A percentile compares a stretch with the other conserved stretches of the same genome.
Conservation (phyloP, 1,140 invertebrate species). For the Trinorchestia longiramus region DNA sequence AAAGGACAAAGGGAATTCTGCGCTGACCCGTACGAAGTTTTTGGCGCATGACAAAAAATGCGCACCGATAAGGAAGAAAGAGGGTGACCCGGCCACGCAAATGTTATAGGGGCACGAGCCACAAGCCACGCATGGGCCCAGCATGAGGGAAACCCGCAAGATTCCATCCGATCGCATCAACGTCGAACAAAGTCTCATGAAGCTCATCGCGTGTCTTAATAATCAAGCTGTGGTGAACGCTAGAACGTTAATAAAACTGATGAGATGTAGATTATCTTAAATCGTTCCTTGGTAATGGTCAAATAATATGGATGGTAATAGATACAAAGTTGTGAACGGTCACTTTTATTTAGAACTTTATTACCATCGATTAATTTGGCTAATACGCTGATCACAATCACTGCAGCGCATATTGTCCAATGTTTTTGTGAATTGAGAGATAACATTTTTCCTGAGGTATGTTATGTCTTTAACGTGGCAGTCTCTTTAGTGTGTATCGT, state of each 20-base stretch:
- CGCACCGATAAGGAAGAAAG: neutral
- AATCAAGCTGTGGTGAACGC: neutral
- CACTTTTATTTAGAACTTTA: no score
- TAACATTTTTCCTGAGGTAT: no score
- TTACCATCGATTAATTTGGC: no score
- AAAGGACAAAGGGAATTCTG: conserved; percentile 5
- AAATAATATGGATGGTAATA: no score
- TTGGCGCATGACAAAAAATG: neutral
- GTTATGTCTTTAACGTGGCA: no score
- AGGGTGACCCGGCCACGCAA: neutral
- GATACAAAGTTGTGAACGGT: no score
- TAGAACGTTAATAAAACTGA: neutral
- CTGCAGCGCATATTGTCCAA: no score
- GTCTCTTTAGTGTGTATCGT: no score
- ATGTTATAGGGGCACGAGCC: conserved; percentile 5
- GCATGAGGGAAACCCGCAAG: neutral
- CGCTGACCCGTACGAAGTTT: neutral
- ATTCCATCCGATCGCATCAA: neutral
- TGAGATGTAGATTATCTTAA: neutral
- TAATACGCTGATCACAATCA: no score
- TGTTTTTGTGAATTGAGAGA: no score
- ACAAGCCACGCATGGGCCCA: neutral
- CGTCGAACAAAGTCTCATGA: neutral
- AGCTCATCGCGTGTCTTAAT: neutral
- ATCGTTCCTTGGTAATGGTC: neutral